phyloP scores from a whole-genome alignment of 2,888 invertebrate genomes.

The Bembecia ichneumoniformis region DNA sequence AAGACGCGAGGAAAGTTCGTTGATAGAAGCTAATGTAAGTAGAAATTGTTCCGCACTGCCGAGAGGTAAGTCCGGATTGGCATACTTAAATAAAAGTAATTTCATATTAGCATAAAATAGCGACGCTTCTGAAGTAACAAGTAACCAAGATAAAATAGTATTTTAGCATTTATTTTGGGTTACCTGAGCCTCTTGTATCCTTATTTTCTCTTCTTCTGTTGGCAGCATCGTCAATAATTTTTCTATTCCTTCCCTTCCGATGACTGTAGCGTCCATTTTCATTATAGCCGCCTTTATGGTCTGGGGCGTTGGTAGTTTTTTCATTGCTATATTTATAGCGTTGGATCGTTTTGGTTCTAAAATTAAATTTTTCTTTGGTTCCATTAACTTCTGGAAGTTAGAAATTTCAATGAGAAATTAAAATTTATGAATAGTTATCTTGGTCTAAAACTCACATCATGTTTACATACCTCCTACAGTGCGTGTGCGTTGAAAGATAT shows the following conservation, averaged over 20 bases:
- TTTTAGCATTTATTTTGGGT: background rate
- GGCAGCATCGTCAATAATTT: slow-evolving; percentile 98
- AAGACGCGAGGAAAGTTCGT: slow-evolving; percentile 92
- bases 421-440: too few relatives aligned
- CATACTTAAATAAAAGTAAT: slow-evolving; percentile 62
- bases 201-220: slow-evolving; percentile 95
- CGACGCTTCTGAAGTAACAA: background rate
- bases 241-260: slow-evolving; percentile 98
- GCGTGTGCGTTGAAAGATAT: slow-evolving; percentile 15
- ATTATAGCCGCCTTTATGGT: slow-evolving; percentile 99
- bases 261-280: slow-evolving; percentile 99
- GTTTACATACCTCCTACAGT: slow-evolving; percentile 39
- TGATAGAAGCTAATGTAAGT: slow-evolving; percentile 95
- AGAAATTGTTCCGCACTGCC: slow-evolving; percentile 99
- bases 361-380: slow-evolving; percentile 77
- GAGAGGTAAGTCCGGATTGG: slow-evolving; percentile 89
- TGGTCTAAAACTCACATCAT: background rate
- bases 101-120: background rate
- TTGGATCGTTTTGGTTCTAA: slow-evolving; percentile 98
- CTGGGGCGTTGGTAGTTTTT: slow-evolving; percentile 96
- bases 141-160: background rate
- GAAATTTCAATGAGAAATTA: background rate
- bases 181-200: slow-evolving; percentile 94
- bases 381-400: slow-evolving; percentile 51
- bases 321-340: slow-evolving; percentile 99